Evolutionary conservation across 2,113 vertebrate species (phyloP).

Genomic region (Fulmarus glacialis): DNA sequence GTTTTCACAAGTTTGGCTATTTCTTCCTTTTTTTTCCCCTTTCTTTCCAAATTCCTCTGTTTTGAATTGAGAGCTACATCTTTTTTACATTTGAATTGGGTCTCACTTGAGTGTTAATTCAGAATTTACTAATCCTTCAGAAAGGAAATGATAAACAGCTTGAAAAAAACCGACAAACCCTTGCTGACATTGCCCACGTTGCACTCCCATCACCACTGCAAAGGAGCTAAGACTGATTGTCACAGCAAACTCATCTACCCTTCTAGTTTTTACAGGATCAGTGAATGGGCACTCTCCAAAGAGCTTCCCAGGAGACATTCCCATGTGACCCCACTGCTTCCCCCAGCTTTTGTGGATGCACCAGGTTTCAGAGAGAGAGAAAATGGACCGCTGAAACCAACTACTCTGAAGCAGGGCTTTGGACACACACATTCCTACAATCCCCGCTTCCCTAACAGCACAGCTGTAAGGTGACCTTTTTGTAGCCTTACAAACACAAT

Average conservation of each 20-base stretch:
- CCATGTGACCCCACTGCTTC: background rate
- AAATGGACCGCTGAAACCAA: background rate
- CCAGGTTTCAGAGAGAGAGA: background rate
- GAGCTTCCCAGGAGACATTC: background rate
- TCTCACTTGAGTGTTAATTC: background rate
- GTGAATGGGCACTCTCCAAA: background rate
- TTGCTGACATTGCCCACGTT: background rate
- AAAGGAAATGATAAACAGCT: background rate
- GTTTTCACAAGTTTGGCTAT: background rate
- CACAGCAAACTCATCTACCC: background rate
- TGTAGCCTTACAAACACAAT: slow-evolving; percentile 39
- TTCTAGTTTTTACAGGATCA: background rate
- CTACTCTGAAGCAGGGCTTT: background rate
- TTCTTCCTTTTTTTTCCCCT: background rate
- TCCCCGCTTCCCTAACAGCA: background rate
- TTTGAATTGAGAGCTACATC: background rate
- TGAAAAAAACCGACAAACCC: background rate
- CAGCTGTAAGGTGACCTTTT: slow-evolving; percentile 52
- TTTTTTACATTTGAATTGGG: background rate
- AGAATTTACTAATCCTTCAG: background rate
- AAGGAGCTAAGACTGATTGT: background rate
- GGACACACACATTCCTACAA: slow-evolving; percentile 2
- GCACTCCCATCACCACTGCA: background rate
- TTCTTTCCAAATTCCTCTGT: background rate
- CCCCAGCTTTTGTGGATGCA: background rate